Evolutionary conservation across 2,113 vertebrate genomes (phyloP), one percentile per base, ranked within the genome.

Genomic region (Panthera tigris): DNA sequence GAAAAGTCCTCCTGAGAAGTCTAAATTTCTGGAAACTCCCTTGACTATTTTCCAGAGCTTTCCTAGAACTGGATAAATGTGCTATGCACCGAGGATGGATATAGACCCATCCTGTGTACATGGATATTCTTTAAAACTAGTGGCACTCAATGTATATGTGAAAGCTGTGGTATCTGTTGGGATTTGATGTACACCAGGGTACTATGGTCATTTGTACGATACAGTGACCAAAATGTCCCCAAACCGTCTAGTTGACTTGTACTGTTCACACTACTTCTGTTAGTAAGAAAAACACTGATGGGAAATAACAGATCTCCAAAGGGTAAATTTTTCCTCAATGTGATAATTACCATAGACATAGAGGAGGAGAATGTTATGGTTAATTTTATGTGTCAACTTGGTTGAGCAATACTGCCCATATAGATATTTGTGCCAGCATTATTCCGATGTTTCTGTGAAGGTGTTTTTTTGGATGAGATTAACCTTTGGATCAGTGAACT

Each of bases 381-480:
- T 86, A 88, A 78, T 65, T 68, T 29, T 95, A 66, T 10, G 29
- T 66, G 73, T 92, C 78, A 84, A 4, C 27, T 19, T 63, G 39
- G 29, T 36, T 92, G 61, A 12, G n/a, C 48, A 45, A 21, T 1
- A 4, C 31, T 76, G 41, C 73, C 48, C 66, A 23, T 61, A 61
- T 23, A 86, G 79, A 25, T 36, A 83, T 45, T 61, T 92, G 31
- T 7, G 63, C 84, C 74, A 82, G 63, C 10, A 25, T 74, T 76
- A 92, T 36, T 80, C 27, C 33, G 12, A 92, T 55, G 84, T 68
- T 97, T 81, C 61, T 74, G 27, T 66, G 31, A 74, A 55, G n/a
- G 68, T 83, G 31, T 48, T 83, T 50, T 95, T 69, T 85, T 82
- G 41, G 25, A 74, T 57, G 3, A 50, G 41, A 92, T 55, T 92